Evolutionary conservation across 2,113 vertebrate species (phyloP).

Genomic region (Zootoca vivipara): DNA sequence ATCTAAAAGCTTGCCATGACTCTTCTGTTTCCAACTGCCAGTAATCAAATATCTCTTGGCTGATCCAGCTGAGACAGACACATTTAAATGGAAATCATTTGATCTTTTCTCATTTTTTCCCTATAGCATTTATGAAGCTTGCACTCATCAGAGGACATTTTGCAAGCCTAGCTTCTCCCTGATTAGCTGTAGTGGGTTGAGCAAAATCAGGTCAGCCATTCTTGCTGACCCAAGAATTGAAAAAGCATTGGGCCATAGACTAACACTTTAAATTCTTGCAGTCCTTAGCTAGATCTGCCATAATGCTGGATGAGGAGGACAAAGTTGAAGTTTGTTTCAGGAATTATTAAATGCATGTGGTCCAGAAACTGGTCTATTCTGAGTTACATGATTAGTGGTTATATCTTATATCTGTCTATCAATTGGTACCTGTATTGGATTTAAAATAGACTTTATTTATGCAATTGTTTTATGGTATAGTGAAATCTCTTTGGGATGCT

Average conservation of each 20-base stretch:
- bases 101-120: background rate
- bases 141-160: slow-evolving; percentile 32
- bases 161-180: background rate
- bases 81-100: slow-evolving; percentile 42
- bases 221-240: slow-evolving; percentile 6
- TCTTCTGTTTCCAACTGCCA: slow-evolving; percentile 65
- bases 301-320: background rate
- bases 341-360: background rate
- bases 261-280: background rate
- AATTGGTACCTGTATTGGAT: no score
- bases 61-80: slow-evolving; percentile 33
- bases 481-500: background rate
- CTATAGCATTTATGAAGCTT: slow-evolving; percentile 18
- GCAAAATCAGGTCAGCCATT: slow-evolving; percentile 12
- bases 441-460: background rate
- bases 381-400: background rate
- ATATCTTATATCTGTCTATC: background rate
- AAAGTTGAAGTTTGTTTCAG: background rate
- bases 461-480: background rate
- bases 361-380: background rate
- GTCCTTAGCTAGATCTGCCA: background rate
- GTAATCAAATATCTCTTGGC: slow-evolving; percentile 57
- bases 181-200: background rate
- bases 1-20: slow-evolving; percentile 58
- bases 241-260: background rate